Evolutionary conservation across 2,888 invertebrate genomes (phyloP).

Genomic region (Rhogogaster chlorosoma): DNA sequence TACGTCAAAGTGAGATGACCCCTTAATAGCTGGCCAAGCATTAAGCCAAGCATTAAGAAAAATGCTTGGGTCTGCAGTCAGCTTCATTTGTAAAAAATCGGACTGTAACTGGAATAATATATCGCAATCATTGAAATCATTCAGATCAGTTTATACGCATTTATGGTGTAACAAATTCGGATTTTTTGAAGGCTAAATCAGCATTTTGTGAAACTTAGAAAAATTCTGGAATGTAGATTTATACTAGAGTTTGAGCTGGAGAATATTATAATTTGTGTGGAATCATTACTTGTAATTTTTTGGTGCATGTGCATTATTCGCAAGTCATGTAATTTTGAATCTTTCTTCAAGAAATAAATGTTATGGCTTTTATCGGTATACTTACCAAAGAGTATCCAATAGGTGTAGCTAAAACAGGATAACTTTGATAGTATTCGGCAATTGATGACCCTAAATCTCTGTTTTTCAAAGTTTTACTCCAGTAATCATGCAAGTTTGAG

Average conservation of each 20-base stretch:
- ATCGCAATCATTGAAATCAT: not conserved
- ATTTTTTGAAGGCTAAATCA: not conserved
- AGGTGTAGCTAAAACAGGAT: slow-evolving; percentile 10
- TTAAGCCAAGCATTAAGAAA: too few species aligned
- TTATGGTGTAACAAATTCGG: not conserved
- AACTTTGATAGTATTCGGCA: slow-evolving; percentile 7
- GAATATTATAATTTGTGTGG: not conserved
- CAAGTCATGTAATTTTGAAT: not conserved
- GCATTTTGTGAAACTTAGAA: not conserved
- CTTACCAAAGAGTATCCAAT: slow-evolving; percentile 5
- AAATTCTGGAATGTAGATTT: not conserved
- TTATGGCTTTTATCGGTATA: not conserved
- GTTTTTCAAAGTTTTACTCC: not conserved
- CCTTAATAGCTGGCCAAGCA: too few species aligned
- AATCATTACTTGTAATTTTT: not conserved
- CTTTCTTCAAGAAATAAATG: not conserved
- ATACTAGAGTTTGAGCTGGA: not conserved
- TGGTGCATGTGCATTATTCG: not conserved
- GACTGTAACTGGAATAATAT: not conserved
- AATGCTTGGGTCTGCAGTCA: not conserved
- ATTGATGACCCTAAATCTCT: not conserved
- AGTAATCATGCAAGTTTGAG: not conserved
- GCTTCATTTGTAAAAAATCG: not conserved
- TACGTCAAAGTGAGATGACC: too few species aligned
- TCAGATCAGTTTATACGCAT: not conserved